Evolutionary conservation across 2,113 vertebrate species (phyloP), one percentile per base, ranked within the genome.

Genomic region (Chlorodrepanis virens): DNA sequence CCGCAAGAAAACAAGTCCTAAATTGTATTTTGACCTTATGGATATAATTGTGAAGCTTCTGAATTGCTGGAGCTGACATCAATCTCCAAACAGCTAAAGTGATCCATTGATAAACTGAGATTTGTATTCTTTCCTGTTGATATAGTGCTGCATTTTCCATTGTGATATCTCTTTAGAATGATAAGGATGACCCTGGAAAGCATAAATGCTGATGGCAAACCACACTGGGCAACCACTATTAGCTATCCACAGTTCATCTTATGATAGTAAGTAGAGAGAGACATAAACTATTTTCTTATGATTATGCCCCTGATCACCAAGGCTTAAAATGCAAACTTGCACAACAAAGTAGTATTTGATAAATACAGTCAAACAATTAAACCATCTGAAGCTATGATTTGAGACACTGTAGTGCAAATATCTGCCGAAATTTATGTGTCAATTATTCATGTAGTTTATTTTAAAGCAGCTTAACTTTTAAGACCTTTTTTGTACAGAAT

Each of bases 191-290:
- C 89, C 59, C 87, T 90, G 52, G 69, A 78, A 83, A 93, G 24
- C 37, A 64, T 50, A 92, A 94, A 94, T 57, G 61, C 5, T 91
- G 74, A 93, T 64, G 63, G 45, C 60, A 45, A 57, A 94, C 95
- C 86, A 81, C 21, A 79, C 12, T 92, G 6, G 78, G 79, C 79
- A 93, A 93, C 93, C 33, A 94, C 44, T 93, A 61, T 75, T 94
- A 93, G 72, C 54, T 56, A 95, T 68, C 81, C 39, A 84, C 69
- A 72, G 37, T 92, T 96, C 87, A 93, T 95, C 87, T 96, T 61
- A 54, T 14, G 47, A 91, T 24, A 75, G 37, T 42, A 85, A 94
- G 54, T 19, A 61, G 70, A 63, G 35, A 61, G n/a, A 83, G 23
- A 25, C 63, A 93, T 89, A 93, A 94, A 85, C 27, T 71, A 33